These are phyloP conservation scores for Leiothrix lutea DNA, from an alignment of 2,113 vertebrate genomes.

Conservation along the genomic window DNA sequence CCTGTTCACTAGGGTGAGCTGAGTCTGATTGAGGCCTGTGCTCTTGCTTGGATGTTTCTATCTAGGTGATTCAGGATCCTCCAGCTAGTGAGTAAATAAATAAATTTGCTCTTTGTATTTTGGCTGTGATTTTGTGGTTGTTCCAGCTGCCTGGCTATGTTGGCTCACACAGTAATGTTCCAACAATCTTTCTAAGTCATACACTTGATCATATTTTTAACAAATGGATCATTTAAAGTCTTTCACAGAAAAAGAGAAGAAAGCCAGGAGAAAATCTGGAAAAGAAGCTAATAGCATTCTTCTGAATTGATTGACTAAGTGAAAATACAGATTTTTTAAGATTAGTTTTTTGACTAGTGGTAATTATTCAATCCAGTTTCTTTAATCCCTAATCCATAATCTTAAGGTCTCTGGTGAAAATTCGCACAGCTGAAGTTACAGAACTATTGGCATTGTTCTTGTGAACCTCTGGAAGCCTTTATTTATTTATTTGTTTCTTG, in stretches of 20 bases:
- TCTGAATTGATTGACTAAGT: background rate
- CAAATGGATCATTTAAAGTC: background rate
- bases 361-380: background rate
- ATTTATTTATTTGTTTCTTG: background rate
- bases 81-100: background rate
- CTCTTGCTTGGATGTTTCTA: fast-evolving
- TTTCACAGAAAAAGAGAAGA: background rate
- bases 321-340: background rate
- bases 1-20: background rate
- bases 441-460: background rate
- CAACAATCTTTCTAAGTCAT: background rate
- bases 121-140: background rate
- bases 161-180: background rate
- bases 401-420: background rate
- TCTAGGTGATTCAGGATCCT: background rate
- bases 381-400: background rate
- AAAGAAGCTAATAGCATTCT: background rate
- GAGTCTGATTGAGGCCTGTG: background rate
- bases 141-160: background rate
- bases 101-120: background rate
- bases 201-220: background rate
- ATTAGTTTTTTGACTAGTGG: background rate
- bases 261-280: background rate
- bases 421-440: background rate
- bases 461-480: background rate